These are phyloP conservation scores for Enteromius thamalakanensis DNA, from an alignment of 2,797 vertebrate species.

Conservation along the genomic window DNA sequence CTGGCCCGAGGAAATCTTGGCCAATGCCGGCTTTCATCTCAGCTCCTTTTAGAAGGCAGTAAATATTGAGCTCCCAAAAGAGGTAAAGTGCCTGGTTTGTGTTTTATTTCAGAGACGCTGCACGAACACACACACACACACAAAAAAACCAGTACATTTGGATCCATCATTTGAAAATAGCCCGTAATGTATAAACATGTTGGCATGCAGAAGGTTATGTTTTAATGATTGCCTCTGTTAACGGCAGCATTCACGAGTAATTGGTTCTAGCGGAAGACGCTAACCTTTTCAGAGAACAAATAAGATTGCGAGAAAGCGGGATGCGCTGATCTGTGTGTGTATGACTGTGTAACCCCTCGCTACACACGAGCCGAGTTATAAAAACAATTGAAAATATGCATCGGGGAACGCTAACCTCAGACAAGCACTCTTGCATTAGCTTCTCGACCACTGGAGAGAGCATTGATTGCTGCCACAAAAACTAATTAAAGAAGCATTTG, in stretches of 20 bases:
- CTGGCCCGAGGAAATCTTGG: slow-evolving; percentile 47
- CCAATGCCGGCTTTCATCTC: slow-evolving; percentile 34
- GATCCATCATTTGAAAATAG: slow-evolving; percentile 38
- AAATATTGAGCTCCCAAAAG: slow-evolving; percentile 53
- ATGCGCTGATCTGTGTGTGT: slow-evolving; percentile 29
- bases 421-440: slow-evolving; percentile 50
- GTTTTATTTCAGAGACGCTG: slow-evolving; percentile 37
- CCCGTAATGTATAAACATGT: slow-evolving; percentile 33
- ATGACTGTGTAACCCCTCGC: slow-evolving; percentile 29
- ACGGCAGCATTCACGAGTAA: slow-evolving; percentile 9
- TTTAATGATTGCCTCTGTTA: slow-evolving; percentile 44
- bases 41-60: slow-evolving; percentile 32
- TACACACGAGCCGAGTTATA: slow-evolving; percentile 41
- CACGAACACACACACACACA: background rate
- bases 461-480: slow-evolving; percentile 60
- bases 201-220: slow-evolving; percentile 26
- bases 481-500: slow-evolving; percentile 62
- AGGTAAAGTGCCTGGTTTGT: slow-evolving; percentile 19
- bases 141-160: background rate
- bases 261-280: slow-evolving; percentile 25
- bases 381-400: slow-evolving; percentile 52
- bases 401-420: slow-evolving; percentile 40
- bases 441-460: slow-evolving; percentile 49
- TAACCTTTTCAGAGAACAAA: slow-evolving; percentile 49
- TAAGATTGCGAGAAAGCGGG: slow-evolving; percentile 29